Conservation (phyloP, 2,888 invertebrate species). For the Synergus gifuensis region DNA sequence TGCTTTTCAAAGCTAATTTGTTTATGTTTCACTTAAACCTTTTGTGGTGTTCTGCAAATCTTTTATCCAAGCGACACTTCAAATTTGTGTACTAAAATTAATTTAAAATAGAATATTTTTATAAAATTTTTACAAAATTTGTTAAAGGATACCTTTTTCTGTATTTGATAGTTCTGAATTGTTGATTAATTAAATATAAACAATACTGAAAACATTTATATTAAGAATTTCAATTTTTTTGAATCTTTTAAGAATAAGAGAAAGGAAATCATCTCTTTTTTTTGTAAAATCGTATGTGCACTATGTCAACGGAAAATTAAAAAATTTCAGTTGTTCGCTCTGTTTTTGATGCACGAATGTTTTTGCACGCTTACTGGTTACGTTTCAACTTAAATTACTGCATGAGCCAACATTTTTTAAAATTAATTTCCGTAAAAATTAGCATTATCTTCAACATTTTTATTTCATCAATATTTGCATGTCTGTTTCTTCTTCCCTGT, state of each 20-base stretch:
- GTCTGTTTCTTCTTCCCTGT: neutral
- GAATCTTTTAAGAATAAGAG: neutral
- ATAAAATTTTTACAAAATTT: neutral
- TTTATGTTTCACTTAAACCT: slow-evolving; percentile 51
- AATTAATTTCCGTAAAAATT: slow-evolving; percentile 14
- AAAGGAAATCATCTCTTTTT: slow-evolving; percentile 19
- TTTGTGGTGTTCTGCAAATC: slow-evolving; percentile 41
- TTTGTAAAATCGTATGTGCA: slow-evolving; percentile 60
- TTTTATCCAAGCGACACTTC: slow-evolving; percentile 10
- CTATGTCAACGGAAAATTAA: slow-evolving; percentile 60
- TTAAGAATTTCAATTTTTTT: neutral
- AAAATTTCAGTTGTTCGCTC: slow-evolving; percentile 7
- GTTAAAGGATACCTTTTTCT: neutral
- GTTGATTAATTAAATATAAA: neutral
- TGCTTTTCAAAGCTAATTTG: slow-evolving; percentile 20
- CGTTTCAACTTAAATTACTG: slow-evolving; percentile 14
- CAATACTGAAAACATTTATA: neutral
- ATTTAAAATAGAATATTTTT: neutral
- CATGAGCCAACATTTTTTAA: neutral
- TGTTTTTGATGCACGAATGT: slow-evolving; percentile 61
- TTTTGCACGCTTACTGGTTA: slow-evolving; percentile 41
- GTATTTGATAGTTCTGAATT: neutral
- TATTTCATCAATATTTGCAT: neutral
- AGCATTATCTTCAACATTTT: neutral
- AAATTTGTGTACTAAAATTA: neutral